phyloP scores from a whole-genome alignment of 1,140 invertebrate genomes.

The Geopemphigus sp. region DNA sequence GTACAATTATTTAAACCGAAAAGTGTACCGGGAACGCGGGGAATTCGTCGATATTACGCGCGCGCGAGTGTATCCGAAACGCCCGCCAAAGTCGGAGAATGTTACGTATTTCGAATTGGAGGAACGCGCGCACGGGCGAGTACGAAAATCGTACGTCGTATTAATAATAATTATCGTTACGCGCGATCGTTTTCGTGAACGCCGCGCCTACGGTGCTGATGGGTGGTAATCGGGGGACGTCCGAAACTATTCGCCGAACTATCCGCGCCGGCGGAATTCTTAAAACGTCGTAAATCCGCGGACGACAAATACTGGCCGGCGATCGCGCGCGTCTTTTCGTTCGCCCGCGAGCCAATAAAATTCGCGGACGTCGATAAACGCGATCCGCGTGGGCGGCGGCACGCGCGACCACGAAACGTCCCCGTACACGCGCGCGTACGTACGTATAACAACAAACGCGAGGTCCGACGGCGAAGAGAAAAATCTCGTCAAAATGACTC shows the following conservation, averaged over 20 bases:
- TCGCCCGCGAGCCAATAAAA: too few relatives aligned
- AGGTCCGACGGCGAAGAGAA: constrained; percentile 10
- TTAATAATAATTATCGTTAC: not conserved
- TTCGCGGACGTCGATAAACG: too few relatives aligned
- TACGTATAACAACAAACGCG: too few relatives aligned
- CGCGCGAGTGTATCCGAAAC: not conserved
- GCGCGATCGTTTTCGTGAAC: not conserved
- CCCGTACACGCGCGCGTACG: too few relatives aligned
- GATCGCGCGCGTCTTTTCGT: too few relatives aligned
- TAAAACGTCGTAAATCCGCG: not conserved
- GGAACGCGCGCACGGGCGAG: not conserved
- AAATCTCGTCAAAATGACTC: constrained; percentile 47
- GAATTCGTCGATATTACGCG: constrained; percentile 2
- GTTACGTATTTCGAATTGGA: constrained; percentile 6
- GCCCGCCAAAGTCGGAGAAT: not conserved
- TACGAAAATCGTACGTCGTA: not conserved
- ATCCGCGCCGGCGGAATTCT: not conserved
- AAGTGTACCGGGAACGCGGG: too few relatives aligned
- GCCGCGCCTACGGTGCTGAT: not conserved
- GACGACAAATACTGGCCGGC: too few relatives aligned
- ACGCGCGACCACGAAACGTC: too few relatives aligned
- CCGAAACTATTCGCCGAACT: constrained; percentile 14
- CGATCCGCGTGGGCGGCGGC: too few relatives aligned
- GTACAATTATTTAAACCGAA: too few relatives aligned
- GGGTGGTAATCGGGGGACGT: not conserved